Evolutionary conservation across 2,113 vertebrate species (phyloP).

Genomic region (Mormoops blainvillei): DNA sequence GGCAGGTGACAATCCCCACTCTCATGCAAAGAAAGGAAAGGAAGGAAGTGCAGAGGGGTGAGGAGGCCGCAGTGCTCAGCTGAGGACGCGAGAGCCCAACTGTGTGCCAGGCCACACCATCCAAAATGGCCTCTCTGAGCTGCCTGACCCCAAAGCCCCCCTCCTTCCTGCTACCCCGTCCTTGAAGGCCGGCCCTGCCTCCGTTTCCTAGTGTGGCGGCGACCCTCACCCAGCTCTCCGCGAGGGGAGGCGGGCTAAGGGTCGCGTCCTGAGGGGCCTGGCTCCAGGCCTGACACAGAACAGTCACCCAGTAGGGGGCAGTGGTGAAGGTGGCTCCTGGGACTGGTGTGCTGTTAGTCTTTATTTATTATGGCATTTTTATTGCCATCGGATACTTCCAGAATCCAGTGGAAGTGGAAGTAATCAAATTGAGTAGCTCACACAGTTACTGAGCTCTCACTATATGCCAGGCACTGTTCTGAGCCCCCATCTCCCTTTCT

Average conservation of each 20-base stretch:
- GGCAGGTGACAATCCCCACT: not conserved
- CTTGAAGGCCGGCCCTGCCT: not conserved
- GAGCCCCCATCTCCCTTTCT: too few species aligned
- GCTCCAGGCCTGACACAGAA: not conserved
- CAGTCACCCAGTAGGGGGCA: not conserved
- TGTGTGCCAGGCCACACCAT: not conserved
- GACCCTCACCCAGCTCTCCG: not conserved
- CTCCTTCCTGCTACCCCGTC: not conserved
- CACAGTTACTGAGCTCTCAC: not conserved
- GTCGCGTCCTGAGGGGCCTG: not conserved
- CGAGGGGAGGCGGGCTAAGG: too few species aligned
- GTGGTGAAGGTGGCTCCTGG: too few species aligned
- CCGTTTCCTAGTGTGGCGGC: accelerated
- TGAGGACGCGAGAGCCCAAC: not conserved
- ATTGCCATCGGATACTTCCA: not conserved
- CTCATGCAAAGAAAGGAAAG: not conserved
- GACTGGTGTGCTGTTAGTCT: not conserved
- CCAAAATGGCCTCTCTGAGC: not conserved
- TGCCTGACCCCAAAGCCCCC: not conserved
- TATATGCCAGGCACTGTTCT: not conserved
- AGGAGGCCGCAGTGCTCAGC: not conserved
- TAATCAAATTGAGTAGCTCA: not conserved
- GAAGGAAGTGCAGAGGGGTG: not conserved
- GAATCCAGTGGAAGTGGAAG: not conserved
- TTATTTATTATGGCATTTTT: not conserved